These are phyloP conservation scores for Battus philenor DNA, from an alignment of 1,140 invertebrate species.

Conservation along the genomic window DNA sequence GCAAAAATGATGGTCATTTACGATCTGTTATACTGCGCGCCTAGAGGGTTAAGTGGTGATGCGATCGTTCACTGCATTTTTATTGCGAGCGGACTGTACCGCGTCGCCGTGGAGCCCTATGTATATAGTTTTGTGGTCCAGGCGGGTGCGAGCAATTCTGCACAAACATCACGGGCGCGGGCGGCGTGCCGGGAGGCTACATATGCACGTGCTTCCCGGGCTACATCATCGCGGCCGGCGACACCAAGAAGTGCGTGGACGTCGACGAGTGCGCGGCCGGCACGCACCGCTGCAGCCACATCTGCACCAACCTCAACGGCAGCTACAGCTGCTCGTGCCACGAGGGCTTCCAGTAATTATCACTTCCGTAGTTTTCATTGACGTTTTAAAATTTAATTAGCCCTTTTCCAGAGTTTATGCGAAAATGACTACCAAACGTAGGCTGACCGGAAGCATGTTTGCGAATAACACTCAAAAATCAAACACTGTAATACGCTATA, in stretches of 20 bases:
- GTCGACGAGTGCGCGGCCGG: constrained; percentile 93
- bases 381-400: not conserved
- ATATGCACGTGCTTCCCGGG: constrained; percentile 93
- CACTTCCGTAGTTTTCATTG: not conserved
- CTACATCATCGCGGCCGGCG: constrained; percentile 86
- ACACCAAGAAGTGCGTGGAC: constrained; percentile 88
- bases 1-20: no score
- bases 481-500: no score
- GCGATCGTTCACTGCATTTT: no score
- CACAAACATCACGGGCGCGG: constrained; percentile 87
- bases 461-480: no score
- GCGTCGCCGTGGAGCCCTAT: no score
- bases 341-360: constrained; percentile 82
- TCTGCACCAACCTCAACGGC: constrained; percentile 95
- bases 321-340: constrained; percentile 92
- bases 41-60: no score
- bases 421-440: no score
- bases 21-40: no score
- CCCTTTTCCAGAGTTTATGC: no score
- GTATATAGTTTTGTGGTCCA: no score
- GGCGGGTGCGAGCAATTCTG: constrained; percentile 97
- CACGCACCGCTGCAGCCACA: constrained; percentile 92
- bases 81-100: no score
- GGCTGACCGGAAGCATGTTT: no score
- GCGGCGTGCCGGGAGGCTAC: constrained; percentile 83